Percentiles rank a stretch among this genome's conserved stretches.
phyloP scores from a whole-genome alignment of 2,797 vertebrate species.

The Hemibagrus guttatus region DNA sequence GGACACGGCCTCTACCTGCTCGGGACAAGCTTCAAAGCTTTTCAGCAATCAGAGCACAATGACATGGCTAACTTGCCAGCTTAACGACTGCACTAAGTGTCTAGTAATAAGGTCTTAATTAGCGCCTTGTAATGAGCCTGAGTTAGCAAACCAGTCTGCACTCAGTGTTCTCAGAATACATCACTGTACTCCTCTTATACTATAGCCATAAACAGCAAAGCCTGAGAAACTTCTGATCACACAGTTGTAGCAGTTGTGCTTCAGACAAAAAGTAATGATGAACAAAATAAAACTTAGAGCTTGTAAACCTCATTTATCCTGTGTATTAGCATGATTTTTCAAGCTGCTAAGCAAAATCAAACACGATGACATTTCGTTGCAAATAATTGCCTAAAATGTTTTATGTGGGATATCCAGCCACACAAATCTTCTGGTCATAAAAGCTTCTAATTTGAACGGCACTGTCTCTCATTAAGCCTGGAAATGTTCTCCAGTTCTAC shows the following conservation, averaged over 20 bases:
- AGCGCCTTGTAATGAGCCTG: background rate
- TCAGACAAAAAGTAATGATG: background rate
- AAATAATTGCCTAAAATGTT: background rate
- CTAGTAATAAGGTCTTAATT: conserved; percentile 11
- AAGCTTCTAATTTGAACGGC: background rate
- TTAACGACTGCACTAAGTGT: background rate
- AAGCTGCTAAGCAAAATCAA: background rate
- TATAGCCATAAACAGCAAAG: background rate
- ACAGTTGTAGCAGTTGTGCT: background rate
- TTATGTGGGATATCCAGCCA: background rate
- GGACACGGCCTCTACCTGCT: background rate
- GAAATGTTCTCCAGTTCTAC: background rate
- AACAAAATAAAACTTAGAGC: background rate
- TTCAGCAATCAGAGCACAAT: background rate
- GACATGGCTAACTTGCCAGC: conserved; percentile 4
- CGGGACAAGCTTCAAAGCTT: background rate
- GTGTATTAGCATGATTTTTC: background rate
- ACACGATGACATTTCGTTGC: background rate
- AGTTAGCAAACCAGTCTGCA: background rate
- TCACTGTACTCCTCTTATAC: background rate
- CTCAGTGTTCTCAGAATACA: background rate
- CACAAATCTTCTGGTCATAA: background rate
- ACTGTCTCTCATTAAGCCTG: background rate
- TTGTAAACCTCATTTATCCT: background rate
- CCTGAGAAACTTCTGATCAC: background rate